Conservation (phyloP, 2,888 invertebrate species). For the Hyppa rectilinea region DNA sequence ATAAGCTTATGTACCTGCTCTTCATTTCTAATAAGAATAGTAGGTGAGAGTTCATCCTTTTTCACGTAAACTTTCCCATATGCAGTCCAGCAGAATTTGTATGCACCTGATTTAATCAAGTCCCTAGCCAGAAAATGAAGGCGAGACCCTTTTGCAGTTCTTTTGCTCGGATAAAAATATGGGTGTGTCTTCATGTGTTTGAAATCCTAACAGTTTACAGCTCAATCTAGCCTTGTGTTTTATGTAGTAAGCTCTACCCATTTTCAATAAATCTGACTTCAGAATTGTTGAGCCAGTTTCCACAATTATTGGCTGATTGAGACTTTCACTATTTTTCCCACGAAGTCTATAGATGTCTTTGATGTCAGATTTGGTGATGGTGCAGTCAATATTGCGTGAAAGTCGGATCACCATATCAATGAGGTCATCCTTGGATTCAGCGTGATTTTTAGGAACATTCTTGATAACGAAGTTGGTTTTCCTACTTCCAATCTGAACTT, state of each 20-base stretch:
- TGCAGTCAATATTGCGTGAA: background rate
- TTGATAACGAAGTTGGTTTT: background rate
- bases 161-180: conserved; percentile 6
- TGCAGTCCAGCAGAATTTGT: conserved; percentile 21
- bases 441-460: background rate
- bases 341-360: conserved; percentile 4
- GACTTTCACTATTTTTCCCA: background rate
- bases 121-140: conserved; percentile 21
- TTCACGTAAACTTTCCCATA: conserved; percentile 9
- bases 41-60: conserved; percentile 8
- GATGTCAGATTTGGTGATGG: background rate
- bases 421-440: conserved; percentile 4
- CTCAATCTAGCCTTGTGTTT: conserved; percentile 1
- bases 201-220: conserved; percentile 12
- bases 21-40: too few species aligned
- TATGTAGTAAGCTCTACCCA: background rate
- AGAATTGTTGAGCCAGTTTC: conserved; percentile 14
- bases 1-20: too few species aligned
- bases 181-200: conserved; percentile 8
- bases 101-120: conserved; percentile 9
- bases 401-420: conserved; percentile 3
- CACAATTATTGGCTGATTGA: background rate
- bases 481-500: background rate
- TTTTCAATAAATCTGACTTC: conserved; percentile 4
- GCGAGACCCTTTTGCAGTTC: conserved; percentile 8